Base-by-base conservation (phyloP, 2,888 invertebrate species). In the Lasioglossum vierecki region DNA sequence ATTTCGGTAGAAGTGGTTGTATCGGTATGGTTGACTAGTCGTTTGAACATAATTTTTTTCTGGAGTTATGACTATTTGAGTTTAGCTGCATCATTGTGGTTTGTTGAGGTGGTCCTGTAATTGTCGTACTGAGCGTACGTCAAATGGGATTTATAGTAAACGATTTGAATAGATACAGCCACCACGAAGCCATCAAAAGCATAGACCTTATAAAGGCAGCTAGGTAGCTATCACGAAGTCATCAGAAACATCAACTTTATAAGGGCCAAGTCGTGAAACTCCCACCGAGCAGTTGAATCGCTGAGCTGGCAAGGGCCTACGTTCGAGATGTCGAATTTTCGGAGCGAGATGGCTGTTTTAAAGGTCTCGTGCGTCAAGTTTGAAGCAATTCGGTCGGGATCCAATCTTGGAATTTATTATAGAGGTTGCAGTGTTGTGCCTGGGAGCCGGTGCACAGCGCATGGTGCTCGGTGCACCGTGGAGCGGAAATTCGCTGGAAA, bases 401-500 rank as follows among this genome's bases (percentile, higher is more conserved):
- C 30, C 63, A 71, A 53, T 66, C 68, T 46, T 72, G 46, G 30
- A 46, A 30, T 72, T 72, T 46, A 44, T 46, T 46, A 63, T 30
- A 63, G 5, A 63, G 63, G 63, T 63, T 63, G 63, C 30, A 30
- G 26, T 15, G 63, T 63, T 63, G 30, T 30, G 26, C 60, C 26
- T 53, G 53, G 26, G 26, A 63, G 15, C 63, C 22, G 53, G 53
- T 9, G 22, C 49, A 53, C 22, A 22, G 53, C n/a, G 53, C 3
- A 53, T 22, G n/a, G 60, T 39, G 49, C 35, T 74, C 9, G 30
- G 73, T 53, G 39, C 15, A 35, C 49, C 53, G 39, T 74, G 22
- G 53, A 53, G 74, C 74, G 39, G 81, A 71, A 80, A n/a, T 46
- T 60, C 46, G 22, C 46, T 13, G 6, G 15, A 35, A 71, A 71